Evolutionary conservation across 2,888 invertebrate genomes (phyloP).

Genomic region (Chironomus tentans): DNA sequence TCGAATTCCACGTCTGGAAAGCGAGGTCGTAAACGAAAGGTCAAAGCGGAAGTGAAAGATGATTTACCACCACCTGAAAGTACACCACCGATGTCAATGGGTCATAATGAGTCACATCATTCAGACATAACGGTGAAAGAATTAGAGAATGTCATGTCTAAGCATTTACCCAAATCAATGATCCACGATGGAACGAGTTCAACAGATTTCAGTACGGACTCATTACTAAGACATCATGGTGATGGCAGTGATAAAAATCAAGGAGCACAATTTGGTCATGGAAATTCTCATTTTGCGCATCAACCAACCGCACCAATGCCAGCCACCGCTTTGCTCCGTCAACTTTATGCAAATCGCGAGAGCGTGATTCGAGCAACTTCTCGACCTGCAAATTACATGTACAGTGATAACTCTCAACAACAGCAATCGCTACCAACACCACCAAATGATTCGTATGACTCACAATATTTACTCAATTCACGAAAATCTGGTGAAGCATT

Average conservation of each 20-base stretch:
- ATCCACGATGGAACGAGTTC: conserved; percentile 37
- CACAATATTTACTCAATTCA: conserved; percentile 49
- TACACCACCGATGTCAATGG: conserved; percentile 29
- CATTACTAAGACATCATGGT: conserved; percentile 62
- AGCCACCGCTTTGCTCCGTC: conserved; percentile 79
- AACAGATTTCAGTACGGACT: conserved; percentile 82
- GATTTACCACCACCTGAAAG: conserved; percentile 33
- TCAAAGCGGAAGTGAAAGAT: conserved; percentile 44
- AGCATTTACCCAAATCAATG: conserved; percentile 59
- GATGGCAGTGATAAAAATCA: conserved; percentile 47
- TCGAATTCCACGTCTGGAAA: conserved; percentile 32
- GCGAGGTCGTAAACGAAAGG: conserved; percentile 53
- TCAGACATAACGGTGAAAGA: conserved; percentile 62
- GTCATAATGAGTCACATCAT: neutral
- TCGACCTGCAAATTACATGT: conserved; percentile 42
- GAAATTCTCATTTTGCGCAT: conserved; percentile 43
- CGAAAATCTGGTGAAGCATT: conserved; percentile 51
- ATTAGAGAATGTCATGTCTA: conserved; percentile 93
- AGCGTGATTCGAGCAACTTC: conserved; percentile 89
- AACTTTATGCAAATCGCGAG: conserved; percentile 86
- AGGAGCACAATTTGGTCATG: conserved; percentile 29
- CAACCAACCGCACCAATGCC: conserved; percentile 56
- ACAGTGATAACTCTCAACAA: conserved; percentile 43
- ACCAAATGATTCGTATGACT: conserved; percentile 72
- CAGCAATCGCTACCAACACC: conserved; percentile 73